Base-by-base conservation (phyloP, 1,140 invertebrate genomes). In the Hermatobates lingyangjiaoensis region DNA sequence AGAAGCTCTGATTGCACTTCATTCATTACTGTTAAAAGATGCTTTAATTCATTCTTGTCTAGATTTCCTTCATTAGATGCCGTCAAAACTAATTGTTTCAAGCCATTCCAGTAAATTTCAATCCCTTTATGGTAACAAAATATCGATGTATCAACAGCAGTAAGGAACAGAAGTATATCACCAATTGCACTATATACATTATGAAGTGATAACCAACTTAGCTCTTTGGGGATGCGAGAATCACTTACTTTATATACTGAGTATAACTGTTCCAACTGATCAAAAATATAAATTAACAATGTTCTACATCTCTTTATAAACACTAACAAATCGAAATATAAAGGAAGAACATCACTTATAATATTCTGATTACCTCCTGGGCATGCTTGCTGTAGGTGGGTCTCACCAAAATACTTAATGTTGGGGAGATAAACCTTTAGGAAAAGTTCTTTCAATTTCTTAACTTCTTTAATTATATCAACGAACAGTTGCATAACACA, bases 51-150 rank as follows among this genome's bases (percentile, higher is more conserved):
- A 5, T 74, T 68, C 42, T 68, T 60, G 1, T 71, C 61, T 24
- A 78, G 1, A 82, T 74, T 18, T 76, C 76, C 50, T 74, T 73
- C 1, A 86, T 68, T 62, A 81, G 74, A 58, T 77, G 71, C 60
- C 75, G 70, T 57, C 85, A 87, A 3, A 74, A 65, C 15, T 73
- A 73, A 79, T 79, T 86, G 39, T 20, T 42, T 42, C 39, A 60
- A 83, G 76, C 18, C 83, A 76, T 50, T 74, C 63, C 3, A 87
- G 64, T 0, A 69, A 63, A 1, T 71, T 67, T 52, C 79, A 75
- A 38, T 64, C 64, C 25, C 71, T 68, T 27, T 87, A 69, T 15
- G 87, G 18, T 42, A 42, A 20, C 39, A 18, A 20, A 20, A 14
- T 42, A 42, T 20, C 5, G 39, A 42, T 4, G 39, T 20, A 20